phyloP scores from a whole-genome alignment of 2,888 invertebrate genomes.

The Atethmia centrago region DNA sequence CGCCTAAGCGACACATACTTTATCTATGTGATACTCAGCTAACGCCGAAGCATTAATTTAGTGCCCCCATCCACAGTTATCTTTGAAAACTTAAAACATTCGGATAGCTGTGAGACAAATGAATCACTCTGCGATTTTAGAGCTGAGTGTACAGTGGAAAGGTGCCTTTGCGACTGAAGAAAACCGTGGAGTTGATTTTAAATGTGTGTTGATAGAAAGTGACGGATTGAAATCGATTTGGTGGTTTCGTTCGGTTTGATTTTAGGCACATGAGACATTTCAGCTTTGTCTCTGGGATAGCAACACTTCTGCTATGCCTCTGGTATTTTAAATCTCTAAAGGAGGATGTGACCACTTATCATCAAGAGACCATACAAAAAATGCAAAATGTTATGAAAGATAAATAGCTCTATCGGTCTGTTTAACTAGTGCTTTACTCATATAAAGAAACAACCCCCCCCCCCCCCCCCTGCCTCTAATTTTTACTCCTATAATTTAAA shows the following conservation, averaged over 20 bases:
- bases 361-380: background rate
- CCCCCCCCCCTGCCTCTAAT: rapidly evolving
- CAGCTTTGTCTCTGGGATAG: too few species aligned
- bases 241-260: background rate
- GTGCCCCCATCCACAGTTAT: constrained; percentile 75
- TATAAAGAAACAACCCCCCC: background rate
- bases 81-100: constrained; percentile 83
- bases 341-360: too few species aligned
- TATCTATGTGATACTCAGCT: constrained; percentile 72
- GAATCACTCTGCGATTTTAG: constrained; percentile 82
- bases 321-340: too few species aligned
- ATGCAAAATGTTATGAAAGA: background rate
- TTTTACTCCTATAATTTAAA: background rate
- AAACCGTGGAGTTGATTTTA: background rate
- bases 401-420: background rate
- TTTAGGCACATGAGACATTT: background rate
- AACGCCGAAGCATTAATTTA: constrained; percentile 79
- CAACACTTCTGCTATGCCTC: too few species aligned
- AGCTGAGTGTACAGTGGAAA: constrained; percentile 34
- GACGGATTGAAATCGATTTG: background rate
- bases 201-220: background rate
- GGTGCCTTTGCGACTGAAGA: constrained; percentile 19
- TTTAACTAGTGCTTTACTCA: background rate
- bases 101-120: constrained; percentile 81
- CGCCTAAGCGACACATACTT: constrained; percentile 66